Percentiles rank a stretch among this genome's conserved stretches.
These are phyloP conservation scores for Nipponia nippon DNA, from an alignment of 2,113 vertebrate genomes.

Conservation along the genomic window DNA sequence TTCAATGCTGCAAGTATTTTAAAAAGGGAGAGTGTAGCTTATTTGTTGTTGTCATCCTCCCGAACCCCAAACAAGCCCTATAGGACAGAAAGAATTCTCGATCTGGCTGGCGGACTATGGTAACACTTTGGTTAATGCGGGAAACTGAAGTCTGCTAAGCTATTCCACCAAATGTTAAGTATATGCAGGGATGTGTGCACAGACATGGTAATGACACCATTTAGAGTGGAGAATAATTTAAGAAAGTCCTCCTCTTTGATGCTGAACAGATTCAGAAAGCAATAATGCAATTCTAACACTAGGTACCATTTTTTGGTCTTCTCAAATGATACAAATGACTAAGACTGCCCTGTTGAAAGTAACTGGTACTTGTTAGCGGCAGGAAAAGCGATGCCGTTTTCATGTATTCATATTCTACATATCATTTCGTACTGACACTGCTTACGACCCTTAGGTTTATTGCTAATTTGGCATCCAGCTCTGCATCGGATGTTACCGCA, in stretches of 20 bases:
- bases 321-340: background rate
- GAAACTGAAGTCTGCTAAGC: background rate
- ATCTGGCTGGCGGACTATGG: background rate
- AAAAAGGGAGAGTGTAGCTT: background rate
- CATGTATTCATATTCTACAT: background rate
- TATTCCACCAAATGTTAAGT: background rate
- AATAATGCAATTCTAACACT: background rate
- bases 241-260: background rate
- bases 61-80: accelerated
- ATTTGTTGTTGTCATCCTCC: background rate
- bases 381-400: background rate
- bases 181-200: background rate
- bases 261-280: background rate
- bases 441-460: conserved; percentile 35
- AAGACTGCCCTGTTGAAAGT: background rate
- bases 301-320: background rate
- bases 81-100: background rate
- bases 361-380: background rate
- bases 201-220: background rate
- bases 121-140: background rate
- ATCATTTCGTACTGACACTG: background rate
- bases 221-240: background rate
- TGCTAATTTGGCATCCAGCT: conserved; percentile 83
- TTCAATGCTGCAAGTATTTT: background rate
- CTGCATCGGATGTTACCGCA: conserved; percentile 80